Evolutionary conservation across 2,888 invertebrate species (phyloP).

Genomic region (Synanthedon vespiformis): DNA sequence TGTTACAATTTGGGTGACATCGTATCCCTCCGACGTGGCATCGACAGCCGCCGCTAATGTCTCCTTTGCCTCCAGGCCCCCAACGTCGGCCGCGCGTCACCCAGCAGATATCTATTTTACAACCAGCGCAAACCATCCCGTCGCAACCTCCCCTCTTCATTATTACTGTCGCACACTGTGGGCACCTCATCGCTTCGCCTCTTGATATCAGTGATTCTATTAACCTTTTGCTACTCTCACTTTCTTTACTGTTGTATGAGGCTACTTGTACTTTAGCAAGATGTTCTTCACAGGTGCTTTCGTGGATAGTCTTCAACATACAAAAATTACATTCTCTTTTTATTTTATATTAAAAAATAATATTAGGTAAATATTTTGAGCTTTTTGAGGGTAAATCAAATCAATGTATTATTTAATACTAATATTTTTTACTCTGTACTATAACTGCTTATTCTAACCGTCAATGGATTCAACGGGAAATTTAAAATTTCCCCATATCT

Average conservation of each 20-base stretch:
- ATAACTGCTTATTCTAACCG: too few species aligned
- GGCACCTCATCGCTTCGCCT: constrained; percentile 90
- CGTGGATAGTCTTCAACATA: constrained; percentile 77
- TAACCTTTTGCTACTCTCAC: constrained; percentile 82
- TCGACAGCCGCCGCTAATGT: constrained; percentile 83
- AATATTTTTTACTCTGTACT: too few species aligned
- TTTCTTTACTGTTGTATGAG: constrained; percentile 75
- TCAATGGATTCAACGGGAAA: too few species aligned
- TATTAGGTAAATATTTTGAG: too few species aligned
- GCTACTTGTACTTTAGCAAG: constrained; percentile 75
- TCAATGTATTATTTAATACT: too few species aligned
- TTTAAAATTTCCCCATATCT: too few species aligned
- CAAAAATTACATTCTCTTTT: not conserved
- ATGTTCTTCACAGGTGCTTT: constrained; percentile 85
- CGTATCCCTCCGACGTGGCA: constrained; percentile 84
- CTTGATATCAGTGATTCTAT: constrained; percentile 84
- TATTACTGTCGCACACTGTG: constrained; percentile 81
- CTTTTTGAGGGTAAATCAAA: too few species aligned
- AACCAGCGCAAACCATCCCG: constrained; percentile 91
- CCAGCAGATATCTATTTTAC: constrained; percentile 96
- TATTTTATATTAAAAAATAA: too few species aligned
- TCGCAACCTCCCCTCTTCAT: constrained; percentile 96
- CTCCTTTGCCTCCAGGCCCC: constrained; percentile 81
- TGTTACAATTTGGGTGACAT: constrained; percentile 88
- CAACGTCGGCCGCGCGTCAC: constrained; percentile 82